A percentile compares a stretch with the other conserved stretches of the same genome.
phyloP scores from a whole-genome alignment of 2,113 vertebrate genomes.

The Eonycteris spelaea region DNA sequence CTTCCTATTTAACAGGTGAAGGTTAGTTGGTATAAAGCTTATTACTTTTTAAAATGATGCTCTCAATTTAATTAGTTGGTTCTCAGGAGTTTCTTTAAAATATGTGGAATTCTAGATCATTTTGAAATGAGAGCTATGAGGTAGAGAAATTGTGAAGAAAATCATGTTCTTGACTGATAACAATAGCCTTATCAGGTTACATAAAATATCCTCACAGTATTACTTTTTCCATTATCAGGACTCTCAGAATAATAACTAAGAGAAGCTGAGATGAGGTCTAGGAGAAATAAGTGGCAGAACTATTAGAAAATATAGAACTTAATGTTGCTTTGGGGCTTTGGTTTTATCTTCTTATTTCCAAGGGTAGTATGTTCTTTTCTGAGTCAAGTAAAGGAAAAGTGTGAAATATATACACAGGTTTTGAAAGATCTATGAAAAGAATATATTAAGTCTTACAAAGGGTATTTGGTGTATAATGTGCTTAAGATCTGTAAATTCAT shows the following conservation, averaged over 20 bases:
- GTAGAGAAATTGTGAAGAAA: not conserved
- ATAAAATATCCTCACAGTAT: not conserved
- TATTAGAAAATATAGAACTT: not conserved
- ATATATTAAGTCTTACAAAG: not conserved
- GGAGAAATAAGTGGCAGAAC: not conserved
- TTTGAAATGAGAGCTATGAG: not conserved
- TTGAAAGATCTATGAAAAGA: not conserved
- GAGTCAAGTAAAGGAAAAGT: not conserved
- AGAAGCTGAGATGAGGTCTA: not conserved
- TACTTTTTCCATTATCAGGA: not conserved
- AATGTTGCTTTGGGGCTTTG: not conserved
- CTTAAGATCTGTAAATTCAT: not conserved
- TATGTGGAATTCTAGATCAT: not conserved
- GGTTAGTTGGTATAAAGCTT: not conserved
- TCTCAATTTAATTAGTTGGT: not conserved
- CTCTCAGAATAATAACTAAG: not conserved
- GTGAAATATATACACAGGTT: not conserved
- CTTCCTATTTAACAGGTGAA: not conserved
- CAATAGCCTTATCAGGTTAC: not conserved
- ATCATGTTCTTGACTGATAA: slow-evolving; percentile 1
- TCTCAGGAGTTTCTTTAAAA: not conserved
- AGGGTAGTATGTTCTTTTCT: slow-evolving; percentile 2
- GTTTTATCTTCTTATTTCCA: slow-evolving; percentile 1
- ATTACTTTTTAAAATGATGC: not conserved
- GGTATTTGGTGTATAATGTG: not conserved